Base-by-base conservation (phyloP, 2,113 vertebrate genomes). In the Pagrus major region DNA sequence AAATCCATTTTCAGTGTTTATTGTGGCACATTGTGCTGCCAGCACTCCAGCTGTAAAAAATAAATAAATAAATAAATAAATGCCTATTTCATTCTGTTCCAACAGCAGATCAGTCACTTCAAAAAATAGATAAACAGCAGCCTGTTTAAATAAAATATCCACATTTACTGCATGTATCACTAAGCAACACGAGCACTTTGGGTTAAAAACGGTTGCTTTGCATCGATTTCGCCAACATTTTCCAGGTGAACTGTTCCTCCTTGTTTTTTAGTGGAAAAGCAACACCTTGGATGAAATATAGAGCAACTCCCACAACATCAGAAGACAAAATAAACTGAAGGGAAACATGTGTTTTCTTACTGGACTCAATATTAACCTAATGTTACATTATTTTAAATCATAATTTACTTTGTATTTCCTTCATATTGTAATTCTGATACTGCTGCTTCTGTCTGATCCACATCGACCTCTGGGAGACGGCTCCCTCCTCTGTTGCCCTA, bases 1-100 rank as follows among this genome's bases (percentile, higher is more conserved):
- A 81, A 70, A 85, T 79, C 71, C 49, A 41, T 78, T 78, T 75
- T 49, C 49, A 29, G 37, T n/a, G 31, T 20, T 81, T 52, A 9
- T 39, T 35, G 35, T 76, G 54, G 65, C 29, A 54, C 44, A 42
- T 59, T 42, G 31, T 16, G 52, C 59, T 33, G 18, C 60, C 14
- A 31, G 51, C 25, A 9, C 4, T 18, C 14, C 44, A 52, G 66
- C 67, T 70, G 80, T 59, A 21, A 41, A 51, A 37, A 66, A 76
- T n/a, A n/a, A n/a, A n/a, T n/a, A n/a, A n/a, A n/a, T n/a, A n/a
- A n/a, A n/a, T n/a, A 64, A 46, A 35, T 21, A 42, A 42, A 6
- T 1, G 10, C 23, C n/a, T n/a, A n/a, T n/a, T 42, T 25, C 21
- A 46, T 12, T 73, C 51, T 35, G 56, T 49, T 64, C 59, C 68